A percentile compares a stretch with the other conserved stretches of the same genome.
These are phyloP conservation scores for Rhinella marina DNA, from an alignment of 2,797 vertebrate genomes.

Conservation along the genomic window DNA sequence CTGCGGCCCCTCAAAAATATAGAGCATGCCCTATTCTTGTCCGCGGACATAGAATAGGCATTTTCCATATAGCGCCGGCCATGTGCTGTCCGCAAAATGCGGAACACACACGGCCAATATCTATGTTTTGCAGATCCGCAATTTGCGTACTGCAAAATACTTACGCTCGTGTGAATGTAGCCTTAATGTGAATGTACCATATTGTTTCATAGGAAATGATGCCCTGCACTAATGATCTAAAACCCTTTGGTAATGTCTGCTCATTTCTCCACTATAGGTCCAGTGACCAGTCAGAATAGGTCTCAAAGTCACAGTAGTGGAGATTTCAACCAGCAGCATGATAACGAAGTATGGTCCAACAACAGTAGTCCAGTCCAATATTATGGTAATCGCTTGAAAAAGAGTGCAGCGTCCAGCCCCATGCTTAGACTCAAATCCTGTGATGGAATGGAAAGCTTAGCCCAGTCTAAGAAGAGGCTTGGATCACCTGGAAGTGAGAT, in stretches of 20 bases:
- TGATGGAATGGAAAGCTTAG: constrained; percentile 72
- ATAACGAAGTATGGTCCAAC: constrained; percentile 91
- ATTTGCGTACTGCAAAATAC: too few species aligned
- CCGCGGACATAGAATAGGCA: too few species aligned
- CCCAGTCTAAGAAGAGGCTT: constrained; percentile 71
- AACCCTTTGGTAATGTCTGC: not conserved
- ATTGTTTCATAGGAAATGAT: not conserved
- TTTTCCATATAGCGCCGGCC: too few species aligned
- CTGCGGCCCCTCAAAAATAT: too few species aligned
- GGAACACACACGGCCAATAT: too few species aligned
- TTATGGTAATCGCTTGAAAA: constrained; percentile 75
- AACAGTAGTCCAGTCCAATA: constrained; percentile 90
- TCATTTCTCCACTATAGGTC: constrained; percentile 78
- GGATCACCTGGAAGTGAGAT: constrained; percentile 86
- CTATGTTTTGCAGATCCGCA: too few species aligned
- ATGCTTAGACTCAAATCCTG: constrained; percentile 77
- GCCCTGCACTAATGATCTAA: not conserved
- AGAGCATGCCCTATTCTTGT: too few species aligned
- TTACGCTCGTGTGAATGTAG: too few species aligned
- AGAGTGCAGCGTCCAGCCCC: constrained; percentile 84
- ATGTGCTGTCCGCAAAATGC: too few species aligned
- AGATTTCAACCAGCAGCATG: constrained; percentile 90
- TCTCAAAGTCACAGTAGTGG: constrained; percentile 97
- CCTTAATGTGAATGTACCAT: not conserved
- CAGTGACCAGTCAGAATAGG: constrained; percentile 83